Percentiles rank a stretch among this genome's conserved stretches.
phyloP scores from a whole-genome alignment of 2,797 vertebrate species.

The Spondyliosoma cantharus region DNA sequence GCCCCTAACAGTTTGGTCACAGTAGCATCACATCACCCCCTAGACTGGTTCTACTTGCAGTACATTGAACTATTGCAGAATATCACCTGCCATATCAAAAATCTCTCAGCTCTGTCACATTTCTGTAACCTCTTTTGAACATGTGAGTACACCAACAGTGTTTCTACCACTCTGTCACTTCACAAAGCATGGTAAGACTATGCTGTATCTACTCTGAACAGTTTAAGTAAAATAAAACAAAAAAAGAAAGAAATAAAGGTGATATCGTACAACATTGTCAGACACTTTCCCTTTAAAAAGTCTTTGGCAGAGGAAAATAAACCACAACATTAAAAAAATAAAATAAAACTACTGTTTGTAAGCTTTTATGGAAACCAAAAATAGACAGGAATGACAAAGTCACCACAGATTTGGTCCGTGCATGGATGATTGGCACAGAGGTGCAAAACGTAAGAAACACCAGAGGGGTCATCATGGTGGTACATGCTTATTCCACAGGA shows the following conservation, averaged over 20 bases:
- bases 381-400: conserved; percentile 34
- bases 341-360: conserved; percentile 22
- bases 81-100: conserved; percentile 48
- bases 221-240: conserved; percentile 12
- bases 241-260: conserved; percentile 34
- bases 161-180: conserved; percentile 75
- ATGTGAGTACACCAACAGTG: conserved; percentile 68
- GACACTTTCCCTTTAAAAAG: conserved; percentile 78
- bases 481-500: conserved; percentile 71
- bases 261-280: conserved; percentile 62
- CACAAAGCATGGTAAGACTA: conserved; percentile 71
- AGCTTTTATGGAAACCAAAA: conserved; percentile 19
- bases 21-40: conserved; percentile 67
- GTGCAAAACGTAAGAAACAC: conserved; percentile 59
- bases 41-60: conserved; percentile 73
- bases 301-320: conserved; percentile 81
- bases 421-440: conserved; percentile 59
- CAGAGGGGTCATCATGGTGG: conserved; percentile 54
- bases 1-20: conserved; percentile 70
- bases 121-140: conserved; percentile 53
- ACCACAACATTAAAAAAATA: conserved; percentile 41
- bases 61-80: conserved; percentile 68
- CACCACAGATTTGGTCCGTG: conserved; percentile 56
- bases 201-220: conserved; percentile 65
- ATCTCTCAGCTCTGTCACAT: conserved; percentile 57